Conservation (phyloP, 2,113 vertebrate species). For the Macroglossus sobrinus region DNA sequence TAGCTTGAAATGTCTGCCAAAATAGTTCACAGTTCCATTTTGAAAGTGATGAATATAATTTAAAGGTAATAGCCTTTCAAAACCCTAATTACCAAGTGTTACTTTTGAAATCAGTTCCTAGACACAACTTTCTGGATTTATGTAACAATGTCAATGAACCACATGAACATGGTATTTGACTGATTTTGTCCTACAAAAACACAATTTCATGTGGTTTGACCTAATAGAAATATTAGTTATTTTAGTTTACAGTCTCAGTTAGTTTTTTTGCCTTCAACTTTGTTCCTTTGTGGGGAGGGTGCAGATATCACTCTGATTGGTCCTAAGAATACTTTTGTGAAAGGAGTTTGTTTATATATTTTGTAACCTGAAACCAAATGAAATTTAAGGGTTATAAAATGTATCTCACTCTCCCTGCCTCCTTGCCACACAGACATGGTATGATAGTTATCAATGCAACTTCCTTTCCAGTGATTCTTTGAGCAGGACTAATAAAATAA, state of each 20-base stretch:
- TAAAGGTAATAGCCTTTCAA: background rate
- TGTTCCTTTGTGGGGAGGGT: background rate
- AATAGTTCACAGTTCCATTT: background rate
- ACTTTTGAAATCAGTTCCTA: background rate
- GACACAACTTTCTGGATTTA: background rate
- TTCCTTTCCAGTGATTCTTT: background rate
- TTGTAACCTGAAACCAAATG: background rate
- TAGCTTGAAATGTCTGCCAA: background rate
- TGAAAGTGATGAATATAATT: background rate
- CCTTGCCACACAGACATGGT: background rate
- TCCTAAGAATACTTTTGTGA: background rate
- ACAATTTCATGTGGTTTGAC: background rate
- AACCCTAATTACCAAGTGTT: background rate
- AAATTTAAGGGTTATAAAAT: background rate
- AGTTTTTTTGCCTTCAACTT: background rate
- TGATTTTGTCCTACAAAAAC: background rate
- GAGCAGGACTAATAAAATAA: background rate
- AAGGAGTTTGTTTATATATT: background rate
- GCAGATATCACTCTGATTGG: background rate
- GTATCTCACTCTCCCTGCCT: background rate
- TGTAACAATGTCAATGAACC: background rate
- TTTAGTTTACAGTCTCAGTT: background rate
- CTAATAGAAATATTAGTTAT: background rate
- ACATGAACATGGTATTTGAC: background rate
- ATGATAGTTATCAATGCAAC: background rate